phyloP scores from a whole-genome alignment of 2,797 vertebrate genomes.

The Apodemus agrarius region DNA sequence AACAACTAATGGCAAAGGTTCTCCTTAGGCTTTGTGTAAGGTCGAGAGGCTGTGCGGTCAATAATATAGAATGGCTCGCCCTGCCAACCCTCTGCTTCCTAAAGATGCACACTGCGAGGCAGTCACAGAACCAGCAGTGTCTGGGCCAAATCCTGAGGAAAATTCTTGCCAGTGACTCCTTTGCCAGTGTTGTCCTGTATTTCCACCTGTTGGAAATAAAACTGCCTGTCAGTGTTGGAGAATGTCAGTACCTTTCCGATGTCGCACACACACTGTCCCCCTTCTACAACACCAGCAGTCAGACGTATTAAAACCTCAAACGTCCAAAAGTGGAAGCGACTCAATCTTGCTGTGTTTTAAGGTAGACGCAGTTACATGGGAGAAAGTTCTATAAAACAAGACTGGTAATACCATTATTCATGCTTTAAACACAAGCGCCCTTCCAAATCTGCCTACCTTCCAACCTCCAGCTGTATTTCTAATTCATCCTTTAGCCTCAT shows the following conservation, averaged over 20 bases:
- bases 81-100: constrained; percentile 68
- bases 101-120: constrained; percentile 61
- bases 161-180: constrained; percentile 57
- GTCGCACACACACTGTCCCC: constrained; percentile 6
- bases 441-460: constrained; percentile 11
- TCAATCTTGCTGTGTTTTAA: constrained; percentile 57
- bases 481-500: constrained; percentile 3
- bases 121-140: not conserved
- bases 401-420: constrained; percentile 23
- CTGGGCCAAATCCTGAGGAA: constrained; percentile 57
- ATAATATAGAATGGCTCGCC: not conserved
- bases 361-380: constrained; percentile 37
- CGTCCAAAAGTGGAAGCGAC: constrained; percentile 42
- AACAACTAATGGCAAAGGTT: constrained; percentile 19
- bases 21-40: constrained; percentile 48
- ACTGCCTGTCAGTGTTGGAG: constrained; percentile 21
- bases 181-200: constrained; percentile 25
- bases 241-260: constrained; percentile 1
- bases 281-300: constrained; percentile 56
- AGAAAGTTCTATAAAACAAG: constrained; percentile 43
- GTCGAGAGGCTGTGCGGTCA: constrained; percentile 38
- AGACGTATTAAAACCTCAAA: constrained; percentile 57
- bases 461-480: constrained; percentile 42
- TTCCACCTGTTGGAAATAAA: constrained; percentile 61
- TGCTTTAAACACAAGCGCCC: not conserved